These are phyloP conservation scores for Gambelia wislizenii DNA, from an alignment of 2,797 vertebrate genomes.

Conservation along the genomic window DNA sequence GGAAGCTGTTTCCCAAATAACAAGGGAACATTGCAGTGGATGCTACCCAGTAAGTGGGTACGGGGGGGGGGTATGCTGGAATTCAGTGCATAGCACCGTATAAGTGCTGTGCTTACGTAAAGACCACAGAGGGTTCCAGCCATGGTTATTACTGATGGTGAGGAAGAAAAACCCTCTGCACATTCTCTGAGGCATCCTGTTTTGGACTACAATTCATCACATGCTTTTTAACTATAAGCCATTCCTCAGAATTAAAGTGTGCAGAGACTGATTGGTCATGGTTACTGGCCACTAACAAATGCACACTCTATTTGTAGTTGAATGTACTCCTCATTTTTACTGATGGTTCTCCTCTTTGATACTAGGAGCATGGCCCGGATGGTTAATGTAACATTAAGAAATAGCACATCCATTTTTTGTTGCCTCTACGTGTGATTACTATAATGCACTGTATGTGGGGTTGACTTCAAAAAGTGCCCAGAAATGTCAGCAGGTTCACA, in stretches of 20 bases:
- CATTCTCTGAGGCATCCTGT: not conserved
- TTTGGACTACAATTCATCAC: not conserved
- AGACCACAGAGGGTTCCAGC: no score
- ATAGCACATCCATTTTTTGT: not conserved
- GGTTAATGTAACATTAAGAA: not conserved
- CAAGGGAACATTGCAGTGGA: no score
- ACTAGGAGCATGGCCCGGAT: not conserved
- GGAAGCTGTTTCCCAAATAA: no score
- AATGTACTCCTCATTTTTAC: not conserved
- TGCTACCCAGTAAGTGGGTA: no score
- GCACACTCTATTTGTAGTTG: not conserved
- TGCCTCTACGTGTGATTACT: no score
- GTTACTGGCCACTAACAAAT: not conserved
- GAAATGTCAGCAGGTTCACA: no score
- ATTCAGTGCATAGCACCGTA: no score
- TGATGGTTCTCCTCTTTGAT: not conserved
- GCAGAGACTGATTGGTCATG: not conserved
- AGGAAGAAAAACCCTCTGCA: not conserved
- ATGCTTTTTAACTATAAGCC: not conserved
- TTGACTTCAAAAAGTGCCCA: no score
- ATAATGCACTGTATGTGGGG: no score
- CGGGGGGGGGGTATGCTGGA: no score
- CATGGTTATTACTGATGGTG: not conserved
- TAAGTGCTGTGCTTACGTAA: no score
- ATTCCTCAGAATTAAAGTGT: not conserved